Conservation (phyloP, 1,140 invertebrate genomes). For the Colletes latitarsis region DNA sequence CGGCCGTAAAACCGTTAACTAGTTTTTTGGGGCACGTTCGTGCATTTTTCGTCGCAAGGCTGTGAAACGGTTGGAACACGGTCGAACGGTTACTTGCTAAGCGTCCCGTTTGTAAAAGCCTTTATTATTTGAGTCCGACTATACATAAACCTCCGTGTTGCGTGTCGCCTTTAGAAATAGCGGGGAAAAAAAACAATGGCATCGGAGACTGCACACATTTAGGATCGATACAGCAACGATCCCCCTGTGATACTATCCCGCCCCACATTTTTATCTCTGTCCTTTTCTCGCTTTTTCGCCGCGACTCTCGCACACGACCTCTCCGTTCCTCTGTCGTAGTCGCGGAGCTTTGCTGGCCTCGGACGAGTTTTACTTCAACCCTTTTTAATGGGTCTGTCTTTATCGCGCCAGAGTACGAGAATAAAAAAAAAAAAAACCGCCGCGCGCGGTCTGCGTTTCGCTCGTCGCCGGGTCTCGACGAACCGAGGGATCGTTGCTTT, state of each 20-base stretch:
- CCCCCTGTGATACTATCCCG: constrained; percentile 29
- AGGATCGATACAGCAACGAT: constrained; percentile 53
- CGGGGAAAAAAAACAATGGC: constrained; percentile 36
- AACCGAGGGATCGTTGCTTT: background rate
- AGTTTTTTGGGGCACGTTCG: no score
- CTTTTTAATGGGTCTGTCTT: constrained; percentile 22
- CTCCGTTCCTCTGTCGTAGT: background rate
- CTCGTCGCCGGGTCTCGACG: background rate
- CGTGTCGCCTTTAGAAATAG: constrained; percentile 18
- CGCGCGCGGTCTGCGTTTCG: background rate
- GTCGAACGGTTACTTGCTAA: no score
- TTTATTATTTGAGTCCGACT: background rate
- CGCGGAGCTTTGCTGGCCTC: constrained; percentile 15
- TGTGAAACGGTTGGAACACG: no score
- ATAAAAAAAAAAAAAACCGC: constrained; percentile 27
- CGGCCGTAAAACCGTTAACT: no score
- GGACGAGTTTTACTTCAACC: background rate
- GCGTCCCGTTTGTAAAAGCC: no score
- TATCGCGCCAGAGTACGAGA: background rate
- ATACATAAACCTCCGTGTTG: background rate
- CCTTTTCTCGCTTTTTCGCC: constrained; percentile 3
- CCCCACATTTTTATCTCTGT: constrained; percentile 5
- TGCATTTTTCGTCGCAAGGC: no score
- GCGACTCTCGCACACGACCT: background rate
- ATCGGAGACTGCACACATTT: constrained; percentile 44